phyloP scores from a whole-genome alignment of 2,888 invertebrate genomes.

The Synergus japonicus region DNA sequence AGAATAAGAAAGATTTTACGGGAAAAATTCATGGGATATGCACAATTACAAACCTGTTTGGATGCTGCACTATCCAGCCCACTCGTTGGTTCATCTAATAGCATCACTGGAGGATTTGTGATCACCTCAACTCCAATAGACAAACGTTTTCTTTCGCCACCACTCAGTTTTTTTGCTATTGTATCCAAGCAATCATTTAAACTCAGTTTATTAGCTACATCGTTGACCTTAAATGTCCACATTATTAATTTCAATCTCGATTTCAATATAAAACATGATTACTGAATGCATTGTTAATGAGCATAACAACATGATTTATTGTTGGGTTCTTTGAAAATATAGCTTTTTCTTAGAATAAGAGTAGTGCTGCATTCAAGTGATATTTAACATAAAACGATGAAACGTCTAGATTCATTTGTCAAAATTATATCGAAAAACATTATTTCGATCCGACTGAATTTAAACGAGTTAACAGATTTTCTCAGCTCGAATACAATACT shows the following conservation, averaged over 20 bases:
- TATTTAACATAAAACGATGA: too few species aligned
- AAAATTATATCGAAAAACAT: too few species aligned
- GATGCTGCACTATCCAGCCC: constrained; percentile 84
- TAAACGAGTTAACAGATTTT: too few species aligned
- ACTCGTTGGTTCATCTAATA: constrained; percentile 83
- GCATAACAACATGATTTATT: neutral
- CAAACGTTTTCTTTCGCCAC: constrained; percentile 81
- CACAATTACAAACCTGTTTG: constrained; percentile 65
- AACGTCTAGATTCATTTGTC: too few species aligned
- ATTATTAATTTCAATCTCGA: neutral
- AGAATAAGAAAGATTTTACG: too few species aligned
- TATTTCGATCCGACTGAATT: too few species aligned
- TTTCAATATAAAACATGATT: neutral
- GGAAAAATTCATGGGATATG: too few species aligned
- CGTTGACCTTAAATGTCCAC: constrained; percentile 75
- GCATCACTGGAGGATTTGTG: constrained; percentile 81
- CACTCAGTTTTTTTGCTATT: constrained; percentile 79
- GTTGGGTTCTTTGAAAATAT: neutral
- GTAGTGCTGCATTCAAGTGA: too few species aligned
- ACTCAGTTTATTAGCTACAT: constrained; percentile 79
- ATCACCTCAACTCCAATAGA: constrained; percentile 82
- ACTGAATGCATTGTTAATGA: too few species aligned
- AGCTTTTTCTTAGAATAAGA: neutral
- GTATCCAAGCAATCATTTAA: constrained; percentile 78
- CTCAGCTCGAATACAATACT: too few species aligned